phyloP scores from a whole-genome alignment of 2,888 invertebrate species.

The Gymnosoma rotundatum region DNA sequence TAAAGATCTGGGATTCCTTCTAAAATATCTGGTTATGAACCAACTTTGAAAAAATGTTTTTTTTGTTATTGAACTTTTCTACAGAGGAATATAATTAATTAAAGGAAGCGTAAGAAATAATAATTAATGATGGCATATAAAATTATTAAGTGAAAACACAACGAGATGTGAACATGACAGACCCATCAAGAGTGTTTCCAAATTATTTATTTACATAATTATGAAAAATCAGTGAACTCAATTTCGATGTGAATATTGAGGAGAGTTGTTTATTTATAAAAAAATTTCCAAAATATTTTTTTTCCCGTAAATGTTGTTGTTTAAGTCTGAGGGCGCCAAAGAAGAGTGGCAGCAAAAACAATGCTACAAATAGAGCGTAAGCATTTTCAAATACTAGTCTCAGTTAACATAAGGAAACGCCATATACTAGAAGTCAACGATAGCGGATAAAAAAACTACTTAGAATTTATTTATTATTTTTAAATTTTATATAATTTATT shows the following conservation, averaged over 20 bases:
- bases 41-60: too few species aligned
- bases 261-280: neutral
- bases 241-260: conserved; percentile 18
- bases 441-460: conserved; percentile 6
- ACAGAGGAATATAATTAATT: too few species aligned
- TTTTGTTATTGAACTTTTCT: too few species aligned
- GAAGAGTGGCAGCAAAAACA: conserved; percentile 24
- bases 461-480: neutral
- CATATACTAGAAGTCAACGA: conserved; percentile 41
- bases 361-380: neutral
- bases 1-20: too few species aligned
- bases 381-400: conserved; percentile 39
- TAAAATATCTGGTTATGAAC: too few species aligned
- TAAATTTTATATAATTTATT: neutral
- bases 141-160: neutral
- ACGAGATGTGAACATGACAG: conserved; percentile 16
- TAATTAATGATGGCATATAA: neutral
- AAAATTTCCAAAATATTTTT: conserved; percentile 43
- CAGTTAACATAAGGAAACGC: conserved; percentile 50
- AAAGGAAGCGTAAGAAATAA: too few species aligned
- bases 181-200: neutral
- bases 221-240: neutral
- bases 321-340: conserved; percentile 44
- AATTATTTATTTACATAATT: neutral
- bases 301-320: conserved; percentile 9